Evolutionary conservation across 2,113 vertebrate species (phyloP).

Genomic region (Erythrocebus patas): DNA sequence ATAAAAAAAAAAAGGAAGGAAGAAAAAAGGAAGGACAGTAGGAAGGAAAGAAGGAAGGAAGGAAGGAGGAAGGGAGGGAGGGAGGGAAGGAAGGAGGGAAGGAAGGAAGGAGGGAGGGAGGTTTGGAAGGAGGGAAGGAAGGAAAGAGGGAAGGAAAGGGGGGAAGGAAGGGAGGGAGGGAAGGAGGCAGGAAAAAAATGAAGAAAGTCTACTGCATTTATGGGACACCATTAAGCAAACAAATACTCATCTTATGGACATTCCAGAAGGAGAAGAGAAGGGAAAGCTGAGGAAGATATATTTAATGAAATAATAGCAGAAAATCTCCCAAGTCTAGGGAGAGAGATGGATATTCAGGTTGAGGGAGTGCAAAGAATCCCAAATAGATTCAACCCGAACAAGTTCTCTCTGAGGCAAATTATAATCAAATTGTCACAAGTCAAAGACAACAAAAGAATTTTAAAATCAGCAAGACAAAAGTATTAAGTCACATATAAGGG

Average conservation of each 20-base stretch:
- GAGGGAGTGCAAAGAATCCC: background rate
- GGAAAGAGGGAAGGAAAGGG: fast-evolving
- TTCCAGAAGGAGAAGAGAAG: background rate
- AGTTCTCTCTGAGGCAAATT: background rate
- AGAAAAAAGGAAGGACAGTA: too few relatives aligned
- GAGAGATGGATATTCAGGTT: background rate
- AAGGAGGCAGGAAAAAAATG: background rate
- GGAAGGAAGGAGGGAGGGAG: background rate
- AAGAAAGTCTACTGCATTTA: background rate
- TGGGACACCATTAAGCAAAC: background rate
- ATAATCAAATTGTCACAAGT: background rate
- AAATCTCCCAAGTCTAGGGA: background rate
- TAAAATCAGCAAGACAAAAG: background rate
- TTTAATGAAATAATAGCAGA: background rate
- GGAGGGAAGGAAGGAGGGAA: fast-evolving
- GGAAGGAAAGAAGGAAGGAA: background rate
- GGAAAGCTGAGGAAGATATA: background rate
- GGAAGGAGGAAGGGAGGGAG: fast-evolving
- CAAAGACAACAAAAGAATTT: background rate
- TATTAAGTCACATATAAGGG: background rate
- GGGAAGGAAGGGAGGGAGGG: too few relatives aligned
- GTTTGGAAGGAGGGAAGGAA: too few relatives aligned
- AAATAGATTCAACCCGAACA: background rate
- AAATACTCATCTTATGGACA: background rate
- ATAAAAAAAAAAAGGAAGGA: background rate